A percentile compares a stretch with the other conserved stretches of the same genome.
These are phyloP conservation scores for Fistularia commersonii DNA, from an alignment of 2,797 vertebrate species.

Conservation along the genomic window DNA sequence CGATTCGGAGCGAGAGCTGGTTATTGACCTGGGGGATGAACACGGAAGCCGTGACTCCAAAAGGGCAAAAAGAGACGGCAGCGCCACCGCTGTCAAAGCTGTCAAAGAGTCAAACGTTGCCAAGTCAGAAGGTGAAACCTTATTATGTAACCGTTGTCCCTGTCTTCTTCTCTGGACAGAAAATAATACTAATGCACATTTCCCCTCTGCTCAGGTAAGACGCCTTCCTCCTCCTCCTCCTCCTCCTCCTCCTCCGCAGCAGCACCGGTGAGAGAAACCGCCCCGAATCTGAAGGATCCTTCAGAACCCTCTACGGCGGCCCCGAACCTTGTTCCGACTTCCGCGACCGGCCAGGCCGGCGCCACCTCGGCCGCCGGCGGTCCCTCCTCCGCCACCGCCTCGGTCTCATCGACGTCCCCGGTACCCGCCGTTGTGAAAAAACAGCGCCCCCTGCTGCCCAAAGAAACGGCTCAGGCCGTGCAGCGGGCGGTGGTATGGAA, in stretches of 20 bases:
- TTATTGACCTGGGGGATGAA: constrained; percentile 96
- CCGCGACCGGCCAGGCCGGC: constrained; percentile 61
- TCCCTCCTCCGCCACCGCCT: constrained; percentile 42
- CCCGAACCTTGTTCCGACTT: constrained; percentile 65
- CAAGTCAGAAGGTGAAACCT: constrained; percentile 83
- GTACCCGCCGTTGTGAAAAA: constrained; percentile 81
- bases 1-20: constrained; percentile 94
- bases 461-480: constrained; percentile 87
- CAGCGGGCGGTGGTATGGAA: constrained; percentile 92
- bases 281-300: constrained; percentile 65
- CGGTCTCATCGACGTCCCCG: constrained; percentile 39
- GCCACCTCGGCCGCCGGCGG: constrained; percentile 69
- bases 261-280: constrained; percentile 60
- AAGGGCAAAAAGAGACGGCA: constrained; percentile 82
- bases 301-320: constrained; percentile 73
- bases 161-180: background rate
- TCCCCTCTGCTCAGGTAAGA: constrained; percentile 76
- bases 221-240: constrained; percentile 61
- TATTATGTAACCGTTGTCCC: background rate
- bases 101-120: constrained; percentile 76
- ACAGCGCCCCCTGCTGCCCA: constrained; percentile 94
- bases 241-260: constrained; percentile 69
- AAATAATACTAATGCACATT: background rate
- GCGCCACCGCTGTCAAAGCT: constrained; percentile 47
- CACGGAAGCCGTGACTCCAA: constrained; percentile 86